Evolutionary conservation across 2,888 invertebrate species (phyloP), one percentile per base, ranked within the genome.

Genomic region (Calameuta pallipes): DNA sequence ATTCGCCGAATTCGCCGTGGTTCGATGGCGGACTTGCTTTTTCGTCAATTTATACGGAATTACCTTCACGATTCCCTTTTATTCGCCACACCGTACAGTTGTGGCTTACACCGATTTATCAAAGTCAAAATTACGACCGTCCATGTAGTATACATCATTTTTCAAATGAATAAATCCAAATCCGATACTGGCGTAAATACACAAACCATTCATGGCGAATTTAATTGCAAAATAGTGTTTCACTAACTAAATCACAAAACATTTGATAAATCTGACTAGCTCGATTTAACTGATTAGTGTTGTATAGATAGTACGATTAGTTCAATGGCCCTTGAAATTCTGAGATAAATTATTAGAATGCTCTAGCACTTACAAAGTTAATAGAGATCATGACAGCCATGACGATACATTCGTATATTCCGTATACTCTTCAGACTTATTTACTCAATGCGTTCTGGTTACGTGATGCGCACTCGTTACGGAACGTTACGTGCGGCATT

Each of bases 391-490:
- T 78, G 79, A 78, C 80, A 75, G 78, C 78, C 76, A 76, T 78
- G 74, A 78, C 70, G 76, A 71, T 75, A 77, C 56, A 73, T 35
- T 76, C 68, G 41, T 74, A 68, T 37, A 78, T 75, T 78, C 75
- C 75, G 56, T 68, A 9, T 9, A 56, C 56, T 56, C 56, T 9
- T 56, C 2, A 23, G 71, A 78, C 73, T 77, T 76, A 75, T 78
- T 76, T 78, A 74, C 77, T 75, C 31, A 76, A 80, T 81, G 75
- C 77, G 76, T 78, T 76, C 73, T 78, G 74, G 77, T 82, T 81
- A 81, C 83, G 80, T 77, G 82, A 84, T 80, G 31, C 71, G 71
- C 75, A 79, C 76, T 73, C 81, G 68, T 79, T 74, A 56, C 74
- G 73, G 33, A 13, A 23, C 12, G 31, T 71, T 71, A 71, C 71